A percentile compares a stretch with the other conserved stretches of the same genome.
Conservation (phyloP, 2,113 vertebrate genomes). For the Pterophyllum scalare region DNA sequence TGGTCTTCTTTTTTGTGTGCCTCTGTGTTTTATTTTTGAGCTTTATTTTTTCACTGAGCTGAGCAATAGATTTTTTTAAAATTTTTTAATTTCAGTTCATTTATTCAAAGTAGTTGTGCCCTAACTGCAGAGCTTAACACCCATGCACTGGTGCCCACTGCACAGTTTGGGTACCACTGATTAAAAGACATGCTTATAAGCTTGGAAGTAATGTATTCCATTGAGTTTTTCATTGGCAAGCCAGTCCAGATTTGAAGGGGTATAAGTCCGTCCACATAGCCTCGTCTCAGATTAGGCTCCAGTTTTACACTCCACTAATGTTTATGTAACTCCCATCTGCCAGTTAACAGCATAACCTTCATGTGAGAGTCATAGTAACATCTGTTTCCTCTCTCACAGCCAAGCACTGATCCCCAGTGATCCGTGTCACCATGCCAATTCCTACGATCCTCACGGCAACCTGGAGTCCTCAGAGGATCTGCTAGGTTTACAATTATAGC, state of each 20-base stretch:
- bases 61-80: no score
- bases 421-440: constrained; percentile 69
- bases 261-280: background rate
- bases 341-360: background rate
- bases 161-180: background rate
- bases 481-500: constrained; percentile 42
- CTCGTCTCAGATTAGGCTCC: background rate
- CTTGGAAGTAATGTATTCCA: background rate
- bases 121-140: no score
- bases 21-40: no score
- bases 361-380: constrained; percentile 28
- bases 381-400: constrained; percentile 66
- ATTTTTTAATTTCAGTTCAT: no score
- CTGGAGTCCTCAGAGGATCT: constrained; percentile 57
- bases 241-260: background rate
- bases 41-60: no score
- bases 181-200: background rate
- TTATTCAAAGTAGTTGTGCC: no score
- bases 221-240: background rate
- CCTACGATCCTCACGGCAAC: constrained; percentile 63
- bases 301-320: background rate
- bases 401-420: constrained; percentile 67
- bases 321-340: constrained; percentile 23
- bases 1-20: no score
- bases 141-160: no score